A percentile compares a stretch with the other conserved stretches of the same genome.
Evolutionary conservation across 1,140 invertebrate genomes (phyloP).

Genomic region (Drosophila simulans): DNA sequence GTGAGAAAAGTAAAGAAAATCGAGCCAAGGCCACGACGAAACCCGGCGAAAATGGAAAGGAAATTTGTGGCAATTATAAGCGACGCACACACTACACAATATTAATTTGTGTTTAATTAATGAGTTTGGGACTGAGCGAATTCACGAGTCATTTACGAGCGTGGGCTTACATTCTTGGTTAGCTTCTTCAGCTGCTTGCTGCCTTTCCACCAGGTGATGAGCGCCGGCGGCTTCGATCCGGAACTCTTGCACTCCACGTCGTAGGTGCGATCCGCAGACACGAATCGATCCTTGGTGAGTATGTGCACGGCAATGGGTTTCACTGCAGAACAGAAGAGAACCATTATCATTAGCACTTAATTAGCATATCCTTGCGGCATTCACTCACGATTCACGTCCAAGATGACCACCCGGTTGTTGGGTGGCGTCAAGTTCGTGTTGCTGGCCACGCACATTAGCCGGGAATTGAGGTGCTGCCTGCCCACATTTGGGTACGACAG

Average conservation of each 20-base stretch:
- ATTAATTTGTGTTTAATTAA: conserved; percentile 71
- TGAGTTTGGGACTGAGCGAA: conserved; percentile 52
- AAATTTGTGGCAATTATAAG: conserved; percentile 76
- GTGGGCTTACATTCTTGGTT: conserved; percentile 90
- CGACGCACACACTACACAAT: conserved; percentile 59
- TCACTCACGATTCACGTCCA: conserved; percentile 95
- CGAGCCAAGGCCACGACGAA: conserved; percentile 39
- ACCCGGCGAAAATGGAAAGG: conserved; percentile 50
- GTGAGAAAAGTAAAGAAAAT: conserved; percentile 8
- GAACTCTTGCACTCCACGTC: conserved; percentile 93
- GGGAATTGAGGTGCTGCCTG: conserved; percentile 90
- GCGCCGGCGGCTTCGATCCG: conserved; percentile 92
- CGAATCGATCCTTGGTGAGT: conserved; percentile 90
- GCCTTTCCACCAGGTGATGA: conserved; percentile 95
- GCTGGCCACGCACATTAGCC: conserved; percentile 92
- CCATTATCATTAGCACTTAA: too few relatives aligned
- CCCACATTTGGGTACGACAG: conserved; percentile 90
- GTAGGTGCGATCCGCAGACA: conserved; percentile 92
- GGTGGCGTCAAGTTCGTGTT: conserved; percentile 93
- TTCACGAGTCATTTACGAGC: conserved; percentile 31
- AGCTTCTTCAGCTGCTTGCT: conserved; percentile 91
- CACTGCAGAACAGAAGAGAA: conserved; percentile 86
- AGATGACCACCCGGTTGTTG: conserved; percentile 89
- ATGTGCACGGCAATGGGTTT: conserved; percentile 93
- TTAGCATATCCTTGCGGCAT: not conserved